A percentile compares a stretch with the other conserved stretches of the same genome.
These are phyloP conservation scores for Poecile atricapillus DNA, from an alignment of 2,113 vertebrate genomes.

Conservation along the genomic window DNA sequence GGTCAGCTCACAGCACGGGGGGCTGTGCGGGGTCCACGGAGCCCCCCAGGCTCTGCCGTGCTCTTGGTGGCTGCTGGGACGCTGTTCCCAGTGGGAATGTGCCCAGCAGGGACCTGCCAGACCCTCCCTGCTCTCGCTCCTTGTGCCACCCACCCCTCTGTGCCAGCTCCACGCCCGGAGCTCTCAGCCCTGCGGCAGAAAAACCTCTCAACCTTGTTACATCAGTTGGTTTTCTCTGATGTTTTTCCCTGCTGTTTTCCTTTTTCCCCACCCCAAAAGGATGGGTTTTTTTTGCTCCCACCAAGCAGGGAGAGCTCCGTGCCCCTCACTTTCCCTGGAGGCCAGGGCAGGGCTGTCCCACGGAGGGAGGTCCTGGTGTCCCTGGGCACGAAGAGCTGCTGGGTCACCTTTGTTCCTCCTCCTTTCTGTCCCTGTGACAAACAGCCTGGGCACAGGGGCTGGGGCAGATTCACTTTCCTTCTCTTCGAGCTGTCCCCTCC, in stretches of 20 bases:
- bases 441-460: not conserved
- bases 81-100: not conserved
- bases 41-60: not conserved
- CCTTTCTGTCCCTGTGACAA: not conserved
- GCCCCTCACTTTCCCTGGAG: not conserved
- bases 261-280: not conserved
- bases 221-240: not conserved
- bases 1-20: not conserved
- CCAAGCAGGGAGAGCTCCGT: not conserved
- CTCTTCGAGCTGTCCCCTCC: not conserved
- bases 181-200: not conserved
- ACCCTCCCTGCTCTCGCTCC: not conserved
- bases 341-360: not conserved
- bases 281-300: not conserved
- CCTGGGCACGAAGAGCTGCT: not conserved
- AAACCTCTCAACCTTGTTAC: not conserved
- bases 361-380: not conserved
- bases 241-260: not conserved
- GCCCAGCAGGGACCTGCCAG: not conserved
- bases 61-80: not conserved
- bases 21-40: rapidly evolving
- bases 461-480: not conserved
- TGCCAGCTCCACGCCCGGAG: not conserved
- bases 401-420: not conserved
- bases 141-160: not conserved